Evolutionary conservation across 2,888 invertebrate species (phyloP), one percentile per base, ranked within the genome.

Genomic region (Romanomermis culicivorax): DNA sequence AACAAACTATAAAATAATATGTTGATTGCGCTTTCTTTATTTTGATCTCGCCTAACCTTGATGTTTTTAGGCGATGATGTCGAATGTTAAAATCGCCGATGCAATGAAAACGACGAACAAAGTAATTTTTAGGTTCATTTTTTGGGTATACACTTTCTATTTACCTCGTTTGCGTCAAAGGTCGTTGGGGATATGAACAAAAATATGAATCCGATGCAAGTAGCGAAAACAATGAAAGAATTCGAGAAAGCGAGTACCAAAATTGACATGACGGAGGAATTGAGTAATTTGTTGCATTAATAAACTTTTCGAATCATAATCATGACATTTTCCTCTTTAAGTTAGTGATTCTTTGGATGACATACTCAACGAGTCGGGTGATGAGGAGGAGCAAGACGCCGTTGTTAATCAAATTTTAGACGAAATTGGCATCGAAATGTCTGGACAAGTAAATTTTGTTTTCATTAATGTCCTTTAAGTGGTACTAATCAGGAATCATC

Each of bases 241-340:
- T 91, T 91, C 72, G 79, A 80, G 64, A 79, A 79, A 65, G 85
- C 84, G 36, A 80, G 80, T 62, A 81, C 81, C 69, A 85, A 82
- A 68, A 85, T 89, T 84, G 85, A 83, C 63, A 87, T 91, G 85
- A 83, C 85, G 0, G 88, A 89, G 72, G 89, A 91, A 75, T 83
- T 88, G 81, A 83, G 84, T 85, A 75, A 75, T 79, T 74, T n/a
- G n/a, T n/a, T n/a, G 36, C 36, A 36, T 36, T 36, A 36, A 36
- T 36, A 36, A 7, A 36, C 36, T 36, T 36, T 36, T 36, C 17
- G 36, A 11, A 36, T 36, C 17, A 11, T 27, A 48, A 49, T 20
- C 23, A 20, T 17, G 11, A 7, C 30, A 26, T 20, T 29, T 55
- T 20, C n/a, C 29, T 52, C 57, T 71, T 74, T 48, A 68, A 85